Evolutionary conservation across 2,113 vertebrate species (phyloP).

Genomic region (Mystacornis crossleyi): DNA sequence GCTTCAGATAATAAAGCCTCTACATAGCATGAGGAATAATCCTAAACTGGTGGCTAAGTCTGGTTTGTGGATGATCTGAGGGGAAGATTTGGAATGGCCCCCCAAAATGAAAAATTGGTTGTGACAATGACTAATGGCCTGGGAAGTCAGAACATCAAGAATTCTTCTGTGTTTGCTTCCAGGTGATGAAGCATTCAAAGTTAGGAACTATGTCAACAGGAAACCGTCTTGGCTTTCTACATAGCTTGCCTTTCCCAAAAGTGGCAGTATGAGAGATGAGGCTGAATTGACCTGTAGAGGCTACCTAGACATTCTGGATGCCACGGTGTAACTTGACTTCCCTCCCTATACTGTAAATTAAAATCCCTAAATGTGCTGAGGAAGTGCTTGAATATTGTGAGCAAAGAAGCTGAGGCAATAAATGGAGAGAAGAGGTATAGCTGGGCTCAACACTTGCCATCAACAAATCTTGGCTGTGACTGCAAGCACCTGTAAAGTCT

Average conservation of each 20-base stretch:
- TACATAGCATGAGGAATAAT: fast-evolving
- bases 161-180: not conserved
- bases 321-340: not conserved
- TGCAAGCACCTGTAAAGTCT: not conserved
- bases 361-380: not conserved
- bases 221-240: not conserved
- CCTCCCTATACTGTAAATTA: not conserved
- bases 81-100: not conserved
- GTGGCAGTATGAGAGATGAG: not conserved
- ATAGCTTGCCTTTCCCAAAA: not conserved
- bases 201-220: not conserved
- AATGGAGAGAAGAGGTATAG: not conserved
- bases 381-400: not conserved
- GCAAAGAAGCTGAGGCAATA: not conserved
- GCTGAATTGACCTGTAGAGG: not conserved
- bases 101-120: not conserved
- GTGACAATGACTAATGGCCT: not conserved
- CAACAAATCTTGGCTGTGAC: not conserved
- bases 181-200: not conserved
- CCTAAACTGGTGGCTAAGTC: not conserved
- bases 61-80: not conserved
- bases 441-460: not conserved
- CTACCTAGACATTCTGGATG: not conserved
- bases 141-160: not conserved
- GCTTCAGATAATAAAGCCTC: not conserved